Conservation (phyloP, 2,797 vertebrate species). For the Argya squamiceps region DNA sequence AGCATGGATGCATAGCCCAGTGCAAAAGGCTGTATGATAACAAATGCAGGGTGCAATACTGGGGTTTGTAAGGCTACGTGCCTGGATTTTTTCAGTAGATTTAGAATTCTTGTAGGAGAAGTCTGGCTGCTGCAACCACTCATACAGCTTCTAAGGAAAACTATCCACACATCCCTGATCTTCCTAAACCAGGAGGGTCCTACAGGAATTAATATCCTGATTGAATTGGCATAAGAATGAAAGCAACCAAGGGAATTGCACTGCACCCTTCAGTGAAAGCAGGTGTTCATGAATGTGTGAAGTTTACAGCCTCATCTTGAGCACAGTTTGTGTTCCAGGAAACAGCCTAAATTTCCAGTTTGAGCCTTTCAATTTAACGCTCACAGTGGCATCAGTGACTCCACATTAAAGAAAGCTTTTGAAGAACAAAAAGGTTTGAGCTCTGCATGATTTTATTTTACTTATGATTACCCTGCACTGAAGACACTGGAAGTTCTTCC, state of each 20-base stretch:
- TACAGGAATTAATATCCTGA: not conserved
- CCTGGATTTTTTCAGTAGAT: not conserved
- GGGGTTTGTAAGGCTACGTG: not conserved
- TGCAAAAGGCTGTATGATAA: not conserved
- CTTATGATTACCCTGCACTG: not conserved
- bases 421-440: not conserved
- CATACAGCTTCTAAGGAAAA: not conserved
- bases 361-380: not conserved
- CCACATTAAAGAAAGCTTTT: not conserved
- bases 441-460: not conserved
- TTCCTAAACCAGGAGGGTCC: not conserved
- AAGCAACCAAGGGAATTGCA: not conserved
- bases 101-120: not conserved
- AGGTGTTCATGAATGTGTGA: not conserved
- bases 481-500: not conserved
- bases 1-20: not conserved
- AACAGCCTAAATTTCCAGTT: not conserved
- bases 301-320: not conserved
- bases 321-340: not conserved
- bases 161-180: not conserved
- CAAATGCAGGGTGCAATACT: not conserved
- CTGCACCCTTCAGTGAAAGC: not conserved
- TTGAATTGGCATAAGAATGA: not conserved
- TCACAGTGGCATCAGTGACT: not conserved
- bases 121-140: not conserved